A percentile compares a stretch with the other conserved stretches of the same genome.
Conservation (phyloP, 1,140 invertebrate genomes). For the Gryllus bimaculatus region DNA sequence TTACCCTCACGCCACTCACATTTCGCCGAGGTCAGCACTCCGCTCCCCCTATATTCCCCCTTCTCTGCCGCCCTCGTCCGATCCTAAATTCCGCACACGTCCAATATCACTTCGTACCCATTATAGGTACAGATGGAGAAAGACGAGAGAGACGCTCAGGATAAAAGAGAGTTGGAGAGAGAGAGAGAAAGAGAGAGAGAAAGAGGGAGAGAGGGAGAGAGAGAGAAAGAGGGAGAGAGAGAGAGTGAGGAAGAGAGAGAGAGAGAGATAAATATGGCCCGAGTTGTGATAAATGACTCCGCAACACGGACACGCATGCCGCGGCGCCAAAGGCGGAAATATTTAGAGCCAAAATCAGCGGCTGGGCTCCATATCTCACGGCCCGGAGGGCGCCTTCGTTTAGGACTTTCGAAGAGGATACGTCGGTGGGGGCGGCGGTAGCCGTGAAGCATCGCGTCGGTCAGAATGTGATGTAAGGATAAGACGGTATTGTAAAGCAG, state of each 20-base stretch:
- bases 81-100: not conserved
- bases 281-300: not conserved
- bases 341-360: not conserved
- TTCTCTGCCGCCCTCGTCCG: not conserved
- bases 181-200: not conserved
- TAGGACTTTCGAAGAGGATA: too few relatives aligned
- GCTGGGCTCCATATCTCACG: not conserved
- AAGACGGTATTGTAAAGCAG: too few relatives aligned
- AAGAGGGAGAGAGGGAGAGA: not conserved
- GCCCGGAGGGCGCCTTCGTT: too few relatives aligned
- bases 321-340: not conserved
- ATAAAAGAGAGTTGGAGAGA: not conserved
- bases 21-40: not conserved
- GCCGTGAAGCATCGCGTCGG: too few relatives aligned
- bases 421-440: too few relatives aligned
- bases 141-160: not conserved
- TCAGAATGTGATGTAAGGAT: too few relatives aligned
- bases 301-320: not conserved
- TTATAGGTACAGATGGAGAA: conserved; percentile 1
- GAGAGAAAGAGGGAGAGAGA: not conserved
- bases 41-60: not conserved
- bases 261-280: not conserved
- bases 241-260: too few relatives aligned
- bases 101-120: not conserved
- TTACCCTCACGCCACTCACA: not conserved